Percentiles rank a stretch among this genome's conserved stretches.
Conservation (phyloP, 2,113 vertebrate species). For the Cichladusa arquata region DNA sequence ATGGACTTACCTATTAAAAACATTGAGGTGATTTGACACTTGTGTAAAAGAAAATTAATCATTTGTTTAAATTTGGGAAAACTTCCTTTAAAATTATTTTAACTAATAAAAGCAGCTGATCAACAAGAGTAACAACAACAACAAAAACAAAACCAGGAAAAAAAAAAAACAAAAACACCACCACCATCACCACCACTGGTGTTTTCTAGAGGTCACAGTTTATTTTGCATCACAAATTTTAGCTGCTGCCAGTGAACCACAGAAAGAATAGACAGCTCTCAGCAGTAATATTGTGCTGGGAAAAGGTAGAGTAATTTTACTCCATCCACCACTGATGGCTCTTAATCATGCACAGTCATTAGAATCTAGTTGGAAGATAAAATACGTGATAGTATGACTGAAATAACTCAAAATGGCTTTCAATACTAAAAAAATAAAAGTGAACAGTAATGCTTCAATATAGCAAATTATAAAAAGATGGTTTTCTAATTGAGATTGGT, state of each 20-base stretch:
- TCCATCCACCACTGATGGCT: not conserved
- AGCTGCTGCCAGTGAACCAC: not conserved
- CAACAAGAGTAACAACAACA: not conserved
- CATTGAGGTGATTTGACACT: not conserved
- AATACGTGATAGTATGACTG: not conserved
- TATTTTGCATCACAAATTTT: not conserved
- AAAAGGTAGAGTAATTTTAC: not conserved
- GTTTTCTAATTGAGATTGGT: not conserved
- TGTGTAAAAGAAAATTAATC: not conserved
- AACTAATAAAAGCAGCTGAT: not conserved
- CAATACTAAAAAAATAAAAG: not conserved
- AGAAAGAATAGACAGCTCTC: not conserved
- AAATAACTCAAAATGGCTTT: not conserved
- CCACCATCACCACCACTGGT: rapidly evolving
- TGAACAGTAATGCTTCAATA: not conserved
- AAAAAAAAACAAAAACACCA: not conserved
- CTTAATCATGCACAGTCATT: not conserved
- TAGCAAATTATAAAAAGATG: not conserved
- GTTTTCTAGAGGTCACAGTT: not conserved
- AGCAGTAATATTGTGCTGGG: not conserved
- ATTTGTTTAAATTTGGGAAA: not conserved
- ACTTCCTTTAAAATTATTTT: not conserved
- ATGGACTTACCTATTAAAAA: not conserved
- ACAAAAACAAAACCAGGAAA: rapidly evolving
- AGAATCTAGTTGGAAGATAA: not conserved